Evolutionary conservation across 2,888 invertebrate genomes (phyloP).

Genomic region (Tetanocera ferruginea): DNA sequence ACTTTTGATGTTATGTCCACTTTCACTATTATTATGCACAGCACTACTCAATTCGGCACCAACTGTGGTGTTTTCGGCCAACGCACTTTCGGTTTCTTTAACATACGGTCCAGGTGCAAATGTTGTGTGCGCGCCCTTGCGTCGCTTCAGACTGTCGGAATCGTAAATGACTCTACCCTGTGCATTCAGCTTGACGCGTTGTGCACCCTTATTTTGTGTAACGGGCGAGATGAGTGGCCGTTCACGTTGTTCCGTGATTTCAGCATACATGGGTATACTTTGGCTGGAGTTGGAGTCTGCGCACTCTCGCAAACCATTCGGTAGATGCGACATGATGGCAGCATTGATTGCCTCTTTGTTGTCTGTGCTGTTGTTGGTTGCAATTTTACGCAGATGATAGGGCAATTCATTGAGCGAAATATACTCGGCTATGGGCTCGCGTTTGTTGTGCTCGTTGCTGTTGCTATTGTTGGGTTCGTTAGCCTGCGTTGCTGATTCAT

Average conservation of each 20-base stretch:
- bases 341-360: constrained; percentile 25
- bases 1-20: constrained; percentile 50
- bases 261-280: constrained; percentile 63
- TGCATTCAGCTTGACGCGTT: constrained; percentile 79
- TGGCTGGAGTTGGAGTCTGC: constrained; percentile 53
- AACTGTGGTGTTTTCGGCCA: constrained; percentile 45
- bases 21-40: constrained; percentile 53
- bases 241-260: constrained; percentile 62
- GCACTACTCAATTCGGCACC: constrained; percentile 34
- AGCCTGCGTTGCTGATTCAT: neutral
- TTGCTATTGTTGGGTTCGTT: constrained; percentile 15
- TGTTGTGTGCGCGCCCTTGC: constrained; percentile 85
- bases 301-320: constrained; percentile 42
- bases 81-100: constrained; percentile 74
- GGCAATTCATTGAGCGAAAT: constrained; percentile 86
- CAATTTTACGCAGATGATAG: constrained; percentile 64
- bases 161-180: constrained; percentile 91
- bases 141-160: constrained; percentile 84
- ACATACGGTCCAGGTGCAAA: constrained; percentile 91
- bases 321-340: constrained; percentile 31
- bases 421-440: constrained; percentile 75
- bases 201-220: constrained; percentile 71
- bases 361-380: constrained; percentile 4
- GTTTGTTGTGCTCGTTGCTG: constrained; percentile 69
- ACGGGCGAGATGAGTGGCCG: constrained; percentile 52